Conservation (phyloP, 2,797 vertebrate species). For the Schizothorax lantsangensis region DNA sequence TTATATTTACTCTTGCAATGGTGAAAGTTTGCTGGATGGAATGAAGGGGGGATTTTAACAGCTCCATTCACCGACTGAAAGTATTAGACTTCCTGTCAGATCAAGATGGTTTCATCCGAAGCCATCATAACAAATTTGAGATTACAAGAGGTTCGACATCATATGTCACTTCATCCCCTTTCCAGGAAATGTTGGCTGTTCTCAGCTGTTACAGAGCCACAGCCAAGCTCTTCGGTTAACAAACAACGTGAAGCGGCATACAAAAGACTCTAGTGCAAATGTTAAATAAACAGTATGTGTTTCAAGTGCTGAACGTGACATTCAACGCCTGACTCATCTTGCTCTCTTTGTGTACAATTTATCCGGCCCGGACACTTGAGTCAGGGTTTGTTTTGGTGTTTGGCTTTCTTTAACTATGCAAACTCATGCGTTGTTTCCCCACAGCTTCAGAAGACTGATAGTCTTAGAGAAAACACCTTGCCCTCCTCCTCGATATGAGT, state of each 20-base stretch:
- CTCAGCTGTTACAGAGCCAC: conserved; percentile 62
- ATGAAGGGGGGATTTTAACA: conserved; percentile 64
- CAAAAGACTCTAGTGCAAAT: conserved; percentile 48
- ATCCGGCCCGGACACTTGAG: conserved; percentile 50
- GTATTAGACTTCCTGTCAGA: conserved; percentile 56
- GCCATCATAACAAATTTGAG: conserved; percentile 66
- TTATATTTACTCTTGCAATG: conserved; percentile 65
- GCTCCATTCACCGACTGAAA: conserved; percentile 69
- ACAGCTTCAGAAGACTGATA: conserved; percentile 52
- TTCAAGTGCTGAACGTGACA: conserved; percentile 34
- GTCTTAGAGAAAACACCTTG: conserved; percentile 25
- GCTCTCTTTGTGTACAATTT: conserved; percentile 34
- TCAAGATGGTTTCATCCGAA: conserved; percentile 61
- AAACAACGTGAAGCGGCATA: conserved; percentile 67
- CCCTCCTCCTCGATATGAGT: conserved; percentile 5
- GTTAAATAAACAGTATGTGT: conserved; percentile 26
- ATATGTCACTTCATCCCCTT: conserved; percentile 67
- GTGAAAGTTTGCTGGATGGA: conserved; percentile 53
- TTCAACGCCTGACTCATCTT: conserved; percentile 34
- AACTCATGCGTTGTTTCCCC: conserved; percentile 66
- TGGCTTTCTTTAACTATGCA: conserved; percentile 70
- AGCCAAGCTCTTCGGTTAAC: conserved; percentile 59
- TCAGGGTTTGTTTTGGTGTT: conserved; percentile 68
- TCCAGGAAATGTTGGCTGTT: conserved; percentile 70
- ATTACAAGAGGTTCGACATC: conserved; percentile 69